Evolutionary conservation across 92 coral and sea anemone genomes (phyloP), one percentile per base, ranked within the genome.

Genomic region (Porites rus): DNA sequence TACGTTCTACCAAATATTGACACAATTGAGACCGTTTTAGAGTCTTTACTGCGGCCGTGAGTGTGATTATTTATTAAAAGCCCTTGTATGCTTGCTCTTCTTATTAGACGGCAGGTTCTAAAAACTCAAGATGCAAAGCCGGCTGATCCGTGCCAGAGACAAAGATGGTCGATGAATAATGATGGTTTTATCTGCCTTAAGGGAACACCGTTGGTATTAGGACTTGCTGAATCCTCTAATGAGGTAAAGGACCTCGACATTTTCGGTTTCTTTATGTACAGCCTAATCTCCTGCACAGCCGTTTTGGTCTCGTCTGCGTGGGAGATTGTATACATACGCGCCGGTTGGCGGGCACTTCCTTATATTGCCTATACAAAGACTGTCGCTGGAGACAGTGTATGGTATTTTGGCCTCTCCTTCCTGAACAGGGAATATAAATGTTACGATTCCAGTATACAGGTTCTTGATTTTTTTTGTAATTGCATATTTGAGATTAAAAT

Each of bases 141-240:
- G 5, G 75, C 87, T 12, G 94, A 94, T 80, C 94, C 95, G 0
- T 65, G 89, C 90, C 82, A 56, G 69, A 69, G 85, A 71, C 98
- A 93, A 82, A 88, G 79, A 74, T 96, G 98, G 98, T 71, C 69
- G 1, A 87, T 91, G 83, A 91, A 82, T 64, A 91, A 79, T 61
- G 99, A 96, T 61, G 98, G 94, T 25, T 96, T 95, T 68, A 91
- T 96, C 59, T 78, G 90, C 74, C 75, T 94, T 16, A 92, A 89
- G 61, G 93, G 94, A 71, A 88, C 92, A 13, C 70, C 93, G 14
- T 83, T 96, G 12, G 99, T 94, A 20, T 89, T 96, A 67, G 98
- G 96, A 24, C 84, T 94, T 63, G 65, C 78, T 16, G 95, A 94
- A 24, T 86, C 93, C 77, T 71, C 91, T 19, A 88, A 75, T 62